Base-by-base conservation (phyloP, 2,113 vertebrate species). In the Chaetorhynchus papuensis region DNA sequence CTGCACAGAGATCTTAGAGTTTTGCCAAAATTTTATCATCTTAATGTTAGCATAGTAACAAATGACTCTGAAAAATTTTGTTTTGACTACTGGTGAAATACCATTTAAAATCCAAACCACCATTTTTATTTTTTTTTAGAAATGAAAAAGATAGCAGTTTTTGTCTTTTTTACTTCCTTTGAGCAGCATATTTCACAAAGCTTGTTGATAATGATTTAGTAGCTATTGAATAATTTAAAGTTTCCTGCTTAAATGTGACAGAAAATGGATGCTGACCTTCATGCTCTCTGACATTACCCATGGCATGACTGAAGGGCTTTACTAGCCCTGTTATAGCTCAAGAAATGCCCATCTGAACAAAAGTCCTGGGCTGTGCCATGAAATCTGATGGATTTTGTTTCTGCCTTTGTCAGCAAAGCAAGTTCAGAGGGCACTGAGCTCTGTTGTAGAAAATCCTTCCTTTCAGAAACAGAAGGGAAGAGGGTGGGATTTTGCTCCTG, bases 161-260 rank as follows among this genome's bases (percentile, higher is more conserved):
- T 0, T 69, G 89, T 37, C 72, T 50, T 75, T 66, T 8, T 88
- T 87, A 44, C 21, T 19, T 53, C 8, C 71, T 83, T 74, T 78
- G 64, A 80, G 76, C 59, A 60, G 44, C 49, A 6, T 80, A 57
- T 64, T 96, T 86, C 64, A 74, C 71, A 89, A 66, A 64, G 50
- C 33, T 86, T 89, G 47, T 90, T 89, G 86, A 74, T 93, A 84
- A 64, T 5, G 35, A 87, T 93, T 80, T 66, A 66, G 52, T 47
- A 39, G 50, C 68, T 94, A 27, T 37, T 85, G 61, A 95, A 87
- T 96, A 93, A 95, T 89, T 93, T 87, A 81, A 64, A 57, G 26
- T 78, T 89, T 90, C 52, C 72, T 56, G 47, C 76, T 94, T 89
- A 81, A 93, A 89, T 52, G 44, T 31, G 53, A 61, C 75, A 88